Base-by-base conservation (phyloP, 35 echinoderm and acorn worm species). In the Anneissia japonica region DNA sequence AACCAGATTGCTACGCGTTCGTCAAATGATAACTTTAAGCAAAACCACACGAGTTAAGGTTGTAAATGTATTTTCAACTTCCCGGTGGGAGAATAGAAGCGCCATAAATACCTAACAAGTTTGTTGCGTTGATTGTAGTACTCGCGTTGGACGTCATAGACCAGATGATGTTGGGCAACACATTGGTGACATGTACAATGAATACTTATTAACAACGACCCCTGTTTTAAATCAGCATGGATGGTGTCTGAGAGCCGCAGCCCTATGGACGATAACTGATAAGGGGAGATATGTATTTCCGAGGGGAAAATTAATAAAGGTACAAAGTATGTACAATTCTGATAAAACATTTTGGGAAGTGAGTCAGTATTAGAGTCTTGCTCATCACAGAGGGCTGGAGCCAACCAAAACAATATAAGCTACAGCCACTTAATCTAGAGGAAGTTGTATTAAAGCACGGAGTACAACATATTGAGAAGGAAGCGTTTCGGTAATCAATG, bases 291-390 rank as follows among this genome's bases (percentile, higher is more conserved):
- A 64, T 64, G 51, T 64, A 64, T 64, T 64, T 64, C 51, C 51
- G 51, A 64, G 51, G 51, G 51, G 51, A 64, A 64, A 64, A 64
- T 64, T 64, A 64, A 64, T 64, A 64, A 64, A 64, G 51, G 51
- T 64, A 64, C 51, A 19, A 23, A 64, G 51, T 64, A 64, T 64
- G 51, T 26, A 26, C 6, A 16, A 64, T 64, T 64, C 51, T 64
- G 51, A 64, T 64, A 64, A 64, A 64, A 64, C 51, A 64, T 64
- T 64, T 64, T 64, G 51, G 51, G 51, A 64, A 64, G 51, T 64
- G 51, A 64, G 51, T 64, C 51, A 64, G 51, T 64, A 23, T 16
- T 64, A 2, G 51, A 9, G 51, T 64, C 51, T 64, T 64, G 51
- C 51, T 64, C 51, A 64, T 64, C 51, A 64, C 51, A 64, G 51